Conservation (phyloP, 2,113 vertebrate genomes). For the Leptobrachium leishanense region DNA sequence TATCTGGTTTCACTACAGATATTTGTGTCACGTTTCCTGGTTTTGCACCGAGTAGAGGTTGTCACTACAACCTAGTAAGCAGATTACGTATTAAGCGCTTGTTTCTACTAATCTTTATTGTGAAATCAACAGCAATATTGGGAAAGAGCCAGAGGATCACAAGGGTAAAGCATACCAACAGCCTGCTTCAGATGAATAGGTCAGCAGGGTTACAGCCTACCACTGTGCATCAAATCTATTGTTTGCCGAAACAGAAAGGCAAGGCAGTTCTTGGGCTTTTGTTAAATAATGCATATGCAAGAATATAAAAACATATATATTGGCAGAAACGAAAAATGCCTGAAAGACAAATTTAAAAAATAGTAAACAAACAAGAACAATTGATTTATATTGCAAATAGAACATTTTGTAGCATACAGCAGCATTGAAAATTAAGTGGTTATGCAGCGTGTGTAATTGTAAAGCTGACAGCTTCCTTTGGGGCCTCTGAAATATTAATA, state of each 20-base stretch:
- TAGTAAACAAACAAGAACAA: background rate
- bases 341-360: background rate
- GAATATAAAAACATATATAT: background rate
- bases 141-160: constrained; percentile 5
- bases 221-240: constrained; percentile 1
- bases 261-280: background rate
- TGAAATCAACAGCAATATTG: constrained; percentile 2
- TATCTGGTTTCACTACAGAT: background rate
- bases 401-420: background rate
- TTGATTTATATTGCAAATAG: background rate
- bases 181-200: constrained; percentile 15
- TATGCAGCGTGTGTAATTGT: background rate
- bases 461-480: background rate
- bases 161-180: background rate
- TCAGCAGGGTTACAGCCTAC: constrained; percentile 10
- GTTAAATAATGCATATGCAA: constrained; percentile 2
- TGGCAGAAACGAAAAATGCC: background rate
- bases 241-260: background rate
- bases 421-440: background rate
- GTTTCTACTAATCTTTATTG: background rate
- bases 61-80: background rate
- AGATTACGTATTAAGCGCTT: constrained; percentile 18
- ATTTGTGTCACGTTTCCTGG: background rate
- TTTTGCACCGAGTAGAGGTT: background rate
- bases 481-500: constrained; percentile 1